Evolutionary conservation across 2,797 vertebrate species (phyloP).

Genomic region (Diplodus sargus): DNA sequence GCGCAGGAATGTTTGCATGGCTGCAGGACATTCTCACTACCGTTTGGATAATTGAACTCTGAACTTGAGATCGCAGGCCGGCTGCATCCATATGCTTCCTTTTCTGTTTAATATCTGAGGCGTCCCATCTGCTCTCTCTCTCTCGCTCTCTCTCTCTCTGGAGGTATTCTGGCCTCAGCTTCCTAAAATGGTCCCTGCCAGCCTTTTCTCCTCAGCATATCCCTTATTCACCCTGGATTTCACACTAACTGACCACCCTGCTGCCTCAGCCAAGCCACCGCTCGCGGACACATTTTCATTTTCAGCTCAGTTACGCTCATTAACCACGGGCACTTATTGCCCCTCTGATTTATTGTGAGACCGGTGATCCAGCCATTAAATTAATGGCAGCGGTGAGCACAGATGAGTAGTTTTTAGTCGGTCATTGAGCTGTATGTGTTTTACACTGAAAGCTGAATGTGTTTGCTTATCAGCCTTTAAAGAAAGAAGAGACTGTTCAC

Average conservation of each 20-base stretch:
- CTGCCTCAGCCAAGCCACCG: neutral
- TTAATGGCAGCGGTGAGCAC: slow-evolving; percentile 6
- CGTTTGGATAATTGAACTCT: slow-evolving; percentile 39
- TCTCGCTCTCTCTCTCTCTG: neutral
- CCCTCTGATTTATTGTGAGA: slow-evolving; percentile 4
- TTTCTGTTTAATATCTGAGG: slow-evolving; percentile 35
- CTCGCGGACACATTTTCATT: neutral
- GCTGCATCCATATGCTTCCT: slow-evolving; percentile 27
- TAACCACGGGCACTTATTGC: neutral
- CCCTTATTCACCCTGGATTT: neutral
- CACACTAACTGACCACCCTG: neutral
- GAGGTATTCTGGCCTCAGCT: slow-evolving; percentile 26
- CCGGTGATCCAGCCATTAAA: neutral
- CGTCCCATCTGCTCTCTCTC: slow-evolving; percentile 49
- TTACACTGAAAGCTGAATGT: neutral
- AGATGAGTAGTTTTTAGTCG: neutral
- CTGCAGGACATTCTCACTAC: slow-evolving; percentile 43
- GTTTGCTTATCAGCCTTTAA: neutral
- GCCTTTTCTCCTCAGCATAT: slow-evolving; percentile 18
- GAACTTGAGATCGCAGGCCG: slow-evolving; percentile 47
- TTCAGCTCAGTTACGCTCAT: slow-evolving; percentile 5
- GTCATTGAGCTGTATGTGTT: slow-evolving; percentile 12
- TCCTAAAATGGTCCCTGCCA: slow-evolving; percentile 42
- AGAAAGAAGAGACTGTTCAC: slow-evolving; percentile 1
- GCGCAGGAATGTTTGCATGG: slow-evolving; percentile 64